Evolutionary conservation across 2,113 vertebrate species (phyloP).

Genomic region (Apaloderma vittatum): DNA sequence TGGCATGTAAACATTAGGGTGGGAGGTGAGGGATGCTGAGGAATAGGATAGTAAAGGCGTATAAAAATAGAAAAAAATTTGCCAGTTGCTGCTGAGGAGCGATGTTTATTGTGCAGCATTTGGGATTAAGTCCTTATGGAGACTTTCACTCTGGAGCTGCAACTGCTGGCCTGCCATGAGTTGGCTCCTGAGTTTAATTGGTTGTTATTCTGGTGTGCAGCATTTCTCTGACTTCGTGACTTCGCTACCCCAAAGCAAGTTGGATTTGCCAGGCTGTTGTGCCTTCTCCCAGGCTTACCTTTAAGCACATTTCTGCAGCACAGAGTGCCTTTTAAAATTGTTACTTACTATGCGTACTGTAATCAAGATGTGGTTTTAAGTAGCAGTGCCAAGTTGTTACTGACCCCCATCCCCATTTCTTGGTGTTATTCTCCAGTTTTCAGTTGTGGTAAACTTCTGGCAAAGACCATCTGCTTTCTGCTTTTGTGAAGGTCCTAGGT

Average conservation of each 20-base stretch:
- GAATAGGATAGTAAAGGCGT: not conserved
- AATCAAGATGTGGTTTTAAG: not conserved
- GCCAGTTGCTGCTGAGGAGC: not conserved
- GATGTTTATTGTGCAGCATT: not conserved
- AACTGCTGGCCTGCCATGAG: not conserved
- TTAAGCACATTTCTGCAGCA: not conserved
- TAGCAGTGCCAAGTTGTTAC: not conserved
- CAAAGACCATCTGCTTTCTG: not conserved
- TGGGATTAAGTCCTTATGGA: not conserved
- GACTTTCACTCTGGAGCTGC: not conserved
- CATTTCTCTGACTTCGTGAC: not conserved
- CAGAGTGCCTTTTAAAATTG: not conserved
- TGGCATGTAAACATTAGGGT: slow-evolving; percentile 41
- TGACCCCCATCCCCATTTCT: not conserved
- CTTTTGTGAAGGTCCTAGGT: not conserved
- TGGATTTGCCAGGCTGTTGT: not conserved
- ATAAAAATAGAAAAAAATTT: not conserved
- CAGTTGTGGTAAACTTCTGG: not conserved
- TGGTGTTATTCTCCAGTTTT: not conserved
- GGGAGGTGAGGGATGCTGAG: slow-evolving; percentile 39
- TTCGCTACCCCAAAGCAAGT: not conserved
- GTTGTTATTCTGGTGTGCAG: not conserved
- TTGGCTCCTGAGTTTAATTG: not conserved
- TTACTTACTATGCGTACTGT: not conserved
- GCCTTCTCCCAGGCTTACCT: not conserved